phyloP scores from a whole-genome alignment of 2,113 vertebrate genomes.

The Ceuthmochares aereus region DNA sequence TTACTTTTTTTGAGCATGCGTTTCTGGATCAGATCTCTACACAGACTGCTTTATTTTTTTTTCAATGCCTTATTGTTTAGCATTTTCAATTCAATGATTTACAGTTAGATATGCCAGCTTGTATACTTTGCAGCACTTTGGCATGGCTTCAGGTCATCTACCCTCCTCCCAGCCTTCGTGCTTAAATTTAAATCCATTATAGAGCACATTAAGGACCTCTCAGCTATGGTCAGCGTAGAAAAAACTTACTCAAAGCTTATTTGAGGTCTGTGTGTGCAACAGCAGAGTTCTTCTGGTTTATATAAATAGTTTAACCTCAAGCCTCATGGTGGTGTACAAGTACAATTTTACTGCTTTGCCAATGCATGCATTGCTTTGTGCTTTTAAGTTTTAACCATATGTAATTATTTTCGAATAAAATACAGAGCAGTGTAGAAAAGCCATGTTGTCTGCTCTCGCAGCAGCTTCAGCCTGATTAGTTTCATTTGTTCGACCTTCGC shows the following conservation, averaged over 20 bases:
- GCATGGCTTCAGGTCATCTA: not conserved
- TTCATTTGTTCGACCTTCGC: not conserved
- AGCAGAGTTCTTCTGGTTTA: not conserved
- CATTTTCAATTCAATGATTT: not conserved
- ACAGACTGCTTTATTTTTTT: fast-evolving
- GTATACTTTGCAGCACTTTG: not conserved
- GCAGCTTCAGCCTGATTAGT: fast-evolving
- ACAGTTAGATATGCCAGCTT: not conserved
- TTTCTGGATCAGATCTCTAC: not conserved
- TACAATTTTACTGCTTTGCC: slow-evolving; percentile 25
- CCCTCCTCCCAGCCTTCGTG: not conserved
- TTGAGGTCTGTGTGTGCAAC: not conserved
- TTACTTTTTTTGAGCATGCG: not conserved
- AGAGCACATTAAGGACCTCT: not conserved
- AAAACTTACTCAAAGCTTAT: not conserved
- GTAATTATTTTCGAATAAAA: not conserved
- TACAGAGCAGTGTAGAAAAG: fast-evolving
- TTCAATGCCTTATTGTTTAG: not conserved
- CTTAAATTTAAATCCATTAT: not conserved
- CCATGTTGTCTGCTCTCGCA: not conserved
- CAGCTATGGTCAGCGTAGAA: not conserved
- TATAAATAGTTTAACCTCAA: slow-evolving; percentile 53
- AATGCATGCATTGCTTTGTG: not conserved
- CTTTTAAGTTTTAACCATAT: not conserved
- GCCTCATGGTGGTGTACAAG: slow-evolving; percentile 68